Percentiles rank a stretch among this genome's conserved stretches.
These are phyloP conservation scores for Thalpophila matura DNA, from an alignment of 2,888 invertebrate genomes.

Conservation along the genomic window DNA sequence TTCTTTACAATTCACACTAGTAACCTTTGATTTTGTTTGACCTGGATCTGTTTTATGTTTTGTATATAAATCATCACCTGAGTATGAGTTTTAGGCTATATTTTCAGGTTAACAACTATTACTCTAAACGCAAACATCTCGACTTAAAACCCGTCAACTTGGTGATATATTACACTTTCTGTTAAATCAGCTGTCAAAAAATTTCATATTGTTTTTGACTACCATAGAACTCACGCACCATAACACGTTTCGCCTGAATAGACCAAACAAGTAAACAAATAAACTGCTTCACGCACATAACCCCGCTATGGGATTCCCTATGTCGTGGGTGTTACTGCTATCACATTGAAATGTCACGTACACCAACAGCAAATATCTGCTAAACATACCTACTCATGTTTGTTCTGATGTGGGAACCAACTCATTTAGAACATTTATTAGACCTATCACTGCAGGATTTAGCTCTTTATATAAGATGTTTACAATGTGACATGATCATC, in stretches of 20 bases:
- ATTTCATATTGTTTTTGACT: background rate
- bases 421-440: background rate
- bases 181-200: background rate
- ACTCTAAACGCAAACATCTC: background rate
- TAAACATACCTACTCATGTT: conserved; percentile 13
- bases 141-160: background rate
- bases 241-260: conserved; percentile 12
- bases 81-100: background rate
- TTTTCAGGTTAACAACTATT: conserved; percentile 3
- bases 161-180: background rate
- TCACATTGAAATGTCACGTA: conserved; percentile 46
- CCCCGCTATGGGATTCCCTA: conserved; percentile 44
- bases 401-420: conserved; percentile 6
- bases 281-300: conserved; percentile 26
- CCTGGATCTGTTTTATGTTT: conserved; percentile 37
- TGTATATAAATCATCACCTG: conserved; percentile 1
- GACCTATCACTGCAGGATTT: background rate
- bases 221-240: conserved; percentile 6
- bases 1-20: conserved; percentile 48
- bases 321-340: conserved; percentile 17
- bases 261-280: conserved; percentile 29
- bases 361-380: conserved; percentile 28
- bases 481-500: background rate
- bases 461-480: background rate
- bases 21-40: conserved; percentile 46